Evolutionary conservation across 37 sponge, comb jelly and placozoan species (phyloP), one percentile per base, ranked within the genome.

Genomic region (Tethya wilhelma): DNA sequence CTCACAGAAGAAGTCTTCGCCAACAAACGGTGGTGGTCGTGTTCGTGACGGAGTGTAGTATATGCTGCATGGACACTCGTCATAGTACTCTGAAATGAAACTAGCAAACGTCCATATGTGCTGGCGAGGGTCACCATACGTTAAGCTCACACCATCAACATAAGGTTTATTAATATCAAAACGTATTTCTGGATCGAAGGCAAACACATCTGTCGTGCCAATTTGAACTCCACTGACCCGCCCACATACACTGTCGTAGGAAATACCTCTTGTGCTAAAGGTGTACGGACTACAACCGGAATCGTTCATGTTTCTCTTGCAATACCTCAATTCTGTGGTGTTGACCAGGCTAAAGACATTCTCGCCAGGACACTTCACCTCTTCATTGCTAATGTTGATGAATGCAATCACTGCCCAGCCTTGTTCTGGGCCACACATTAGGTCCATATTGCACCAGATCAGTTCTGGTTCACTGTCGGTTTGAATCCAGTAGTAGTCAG

Each of bases 81-180:
- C 4, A 2, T n/a, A 31, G 7, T 33, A 19, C 1, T 28, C 34
- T 2, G 34, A 29, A 4, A 33, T 2, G 66, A 20, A n/a, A 2
- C 5, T 7, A 33, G 32, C 66, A 64, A 64, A 64, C 32, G 66
- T 29, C 66, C 66, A 64, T n/a, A 64, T 64, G 66, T 64, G 66
- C 7, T 64, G 66, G 19, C 66, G 31, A 7, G 66, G 66, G 36
- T 64, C 4, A 31, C 66, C 66, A n/a, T 31, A 30, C 2, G 66
- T 64, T 3, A 64, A 4, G 7, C 66, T 64, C 2, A 64, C 34
- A 2, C 66, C 66, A 32, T 64, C 66, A 33, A 64, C 31, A 29
- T 64, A 64, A 31, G 32, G 34, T 19, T 2, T 64, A 34, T 64
- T 29, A 19, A 64, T 60, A 26, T n/a, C 19, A 64, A 20, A 2